These are phyloP conservation scores for Cybosia mesomella DNA, from an alignment of 2,888 invertebrate species.

Conservation along the genomic window DNA sequence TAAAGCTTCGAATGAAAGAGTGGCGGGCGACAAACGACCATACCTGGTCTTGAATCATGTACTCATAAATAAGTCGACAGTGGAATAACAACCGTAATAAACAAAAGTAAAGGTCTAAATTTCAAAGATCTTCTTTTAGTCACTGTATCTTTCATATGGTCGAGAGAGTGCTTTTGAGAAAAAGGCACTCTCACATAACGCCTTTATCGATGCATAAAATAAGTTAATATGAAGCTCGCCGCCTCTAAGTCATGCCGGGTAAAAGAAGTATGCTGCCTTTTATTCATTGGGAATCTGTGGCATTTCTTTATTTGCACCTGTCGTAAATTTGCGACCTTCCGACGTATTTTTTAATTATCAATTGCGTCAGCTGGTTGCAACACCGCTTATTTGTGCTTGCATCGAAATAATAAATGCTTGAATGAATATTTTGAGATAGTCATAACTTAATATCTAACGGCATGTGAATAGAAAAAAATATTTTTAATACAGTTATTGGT, in stretches of 20 bases:
- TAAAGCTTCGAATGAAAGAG: conserved; percentile 74
- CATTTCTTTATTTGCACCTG: conserved; percentile 76
- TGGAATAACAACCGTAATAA: conserved; percentile 63
- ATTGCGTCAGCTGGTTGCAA: conserved; percentile 48
- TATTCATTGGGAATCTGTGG: conserved; percentile 69
- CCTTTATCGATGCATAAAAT: conserved; percentile 83
- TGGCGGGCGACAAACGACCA: conserved; percentile 66
- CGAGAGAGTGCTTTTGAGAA: conserved; percentile 78
- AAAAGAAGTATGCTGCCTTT: conserved; percentile 61
- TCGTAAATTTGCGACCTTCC: conserved; percentile 67
- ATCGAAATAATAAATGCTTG: not conserved
- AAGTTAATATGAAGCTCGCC: conserved; percentile 80
- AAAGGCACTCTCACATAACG: conserved; percentile 79
- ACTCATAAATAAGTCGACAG: conserved; percentile 47
- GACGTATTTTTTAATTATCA: conserved; percentile 47
- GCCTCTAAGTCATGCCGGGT: conserved; percentile 51
- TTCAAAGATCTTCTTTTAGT: conserved; percentile 48
- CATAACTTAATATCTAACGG: not conserved
- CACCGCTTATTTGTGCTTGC: conserved; percentile 31
- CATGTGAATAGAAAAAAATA: not conserved
- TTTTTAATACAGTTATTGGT: not conserved
- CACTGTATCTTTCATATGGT: conserved; percentile 68
- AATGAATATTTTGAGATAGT: not conserved
- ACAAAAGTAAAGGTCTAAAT: conserved; percentile 58
- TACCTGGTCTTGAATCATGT: conserved; percentile 79